Conservation (phyloP, 2,797 vertebrate genomes). For the Semotilus atromaculatus region DNA sequence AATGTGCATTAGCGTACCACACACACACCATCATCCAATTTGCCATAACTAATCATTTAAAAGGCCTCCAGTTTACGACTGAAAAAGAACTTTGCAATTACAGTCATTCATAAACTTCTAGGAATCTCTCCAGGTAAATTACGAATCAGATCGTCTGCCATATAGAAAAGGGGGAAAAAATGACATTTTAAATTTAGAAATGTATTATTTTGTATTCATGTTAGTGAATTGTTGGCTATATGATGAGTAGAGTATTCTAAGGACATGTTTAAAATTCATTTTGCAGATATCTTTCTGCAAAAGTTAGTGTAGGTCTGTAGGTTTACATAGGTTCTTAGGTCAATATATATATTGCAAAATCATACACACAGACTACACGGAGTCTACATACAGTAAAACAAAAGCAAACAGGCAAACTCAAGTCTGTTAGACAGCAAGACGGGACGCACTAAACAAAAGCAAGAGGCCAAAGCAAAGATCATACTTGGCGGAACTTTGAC, state of each 20-base stretch:
- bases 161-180: no score
- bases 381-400: constrained; percentile 48
- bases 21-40: constrained; percentile 12
- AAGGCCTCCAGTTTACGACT: constrained; percentile 1
- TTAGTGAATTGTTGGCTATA: neutral
- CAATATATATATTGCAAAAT: neutral
- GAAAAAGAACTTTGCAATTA: neutral
- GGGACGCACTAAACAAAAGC: constrained; percentile 52
- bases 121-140: neutral
- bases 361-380: constrained; percentile 9
- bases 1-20: constrained; percentile 2
- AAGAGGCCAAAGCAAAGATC: constrained; percentile 56
- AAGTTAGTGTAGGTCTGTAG: neutral
- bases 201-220: neutral
- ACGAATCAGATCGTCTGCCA: neutral
- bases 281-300: neutral
- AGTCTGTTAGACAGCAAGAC: constrained; percentile 43
- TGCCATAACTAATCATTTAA: constrained; percentile 3
- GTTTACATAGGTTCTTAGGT: neutral
- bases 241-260: neutral
- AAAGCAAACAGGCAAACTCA: constrained; percentile 44
- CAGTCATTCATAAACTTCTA: neutral
- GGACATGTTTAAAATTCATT: neutral
- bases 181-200: neutral
- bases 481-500: constrained; percentile 71